phyloP scores from a whole-genome alignment of 2,888 invertebrate genomes.

The Eupithecia exiguata region DNA sequence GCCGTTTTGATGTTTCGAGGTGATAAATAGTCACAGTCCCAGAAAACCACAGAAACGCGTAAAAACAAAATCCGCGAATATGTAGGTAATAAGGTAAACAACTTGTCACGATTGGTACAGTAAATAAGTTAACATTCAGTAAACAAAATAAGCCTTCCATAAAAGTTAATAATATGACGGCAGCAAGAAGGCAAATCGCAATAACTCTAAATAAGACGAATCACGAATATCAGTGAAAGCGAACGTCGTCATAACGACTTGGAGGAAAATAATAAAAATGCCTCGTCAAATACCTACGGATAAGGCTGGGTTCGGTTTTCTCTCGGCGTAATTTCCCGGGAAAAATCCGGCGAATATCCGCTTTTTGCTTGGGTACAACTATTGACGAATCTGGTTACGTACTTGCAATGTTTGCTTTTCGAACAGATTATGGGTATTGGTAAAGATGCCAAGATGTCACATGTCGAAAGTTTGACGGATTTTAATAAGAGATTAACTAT shows the following conservation, averaged over 20 bases:
- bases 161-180: neutral
- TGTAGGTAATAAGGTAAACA: neutral
- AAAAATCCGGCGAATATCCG: constrained; percentile 24
- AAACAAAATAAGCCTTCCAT: neutral
- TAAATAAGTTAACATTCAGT: neutral
- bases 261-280: constrained; percentile 26
- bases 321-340: constrained; percentile 30
- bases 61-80: neutral
- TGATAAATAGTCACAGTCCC: neutral
- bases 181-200: constrained; percentile 6
- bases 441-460: neutral
- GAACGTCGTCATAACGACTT: constrained; percentile 12
- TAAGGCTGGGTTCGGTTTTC: constrained; percentile 20
- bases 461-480: neutral
- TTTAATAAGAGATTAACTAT: neutral
- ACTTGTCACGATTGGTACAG: neutral
- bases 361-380: constrained; percentile 17
- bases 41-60: neutral
- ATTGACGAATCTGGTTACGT: neutral
- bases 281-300: constrained; percentile 22
- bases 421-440: constrained; percentile 11
- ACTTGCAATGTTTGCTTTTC: constrained; percentile 2
- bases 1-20: too few species aligned
- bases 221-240: constrained; percentile 19
- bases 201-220: constrained; percentile 20